Evolutionary conservation across 2,797 vertebrate genomes (phyloP), one percentile per base, ranked within the genome.

Genomic region (Salarias fasciatus): DNA sequence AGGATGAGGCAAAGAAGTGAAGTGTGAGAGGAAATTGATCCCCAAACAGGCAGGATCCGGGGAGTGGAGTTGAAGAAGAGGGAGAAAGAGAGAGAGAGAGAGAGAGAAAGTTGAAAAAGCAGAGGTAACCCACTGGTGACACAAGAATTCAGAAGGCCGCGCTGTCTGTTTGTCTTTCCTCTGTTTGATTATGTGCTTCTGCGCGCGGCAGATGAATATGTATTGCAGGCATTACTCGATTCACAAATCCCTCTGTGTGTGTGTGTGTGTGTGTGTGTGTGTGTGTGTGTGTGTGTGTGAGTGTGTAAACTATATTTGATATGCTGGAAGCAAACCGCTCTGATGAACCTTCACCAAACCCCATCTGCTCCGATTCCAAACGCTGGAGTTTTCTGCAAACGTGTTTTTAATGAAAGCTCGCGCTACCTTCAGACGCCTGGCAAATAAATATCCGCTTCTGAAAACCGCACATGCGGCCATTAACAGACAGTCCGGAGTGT

Each of bases 311-410:
- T 75, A 64, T 64, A 79, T 86, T 82, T 80, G 72, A 81, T 79
- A 76, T 70, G 82, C 82, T 83, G 8, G 55, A 48, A 84, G 77
- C 83, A 78, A 82, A 77, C 61, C 63, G 79, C 80, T 72, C 75
- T 65, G 72, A 85, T 78, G 82, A 82, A 70, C 70, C 67, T 49
- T n/a, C 61, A 79, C 65, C 77, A 63, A 83, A 82, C 79, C 80
- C 83, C 83, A 84, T 84, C 88, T 86, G 82, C 79, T 81, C 65
- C 3, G 50, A 44, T 67, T 74, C 52, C 68, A 75, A 75, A 81
- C 41, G 43, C 54, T 49, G 63, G 51, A 15, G 33, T 48, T 69
- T 56, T 47, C 41, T 68, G 52, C 63, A 52, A n/a, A 53, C 38
- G 5, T 4, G 5, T 43, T 62, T 63, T 52, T 15, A 63, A 69